These are phyloP conservation scores for Phaenicophaeus curvirostris DNA, from an alignment of 2,797 vertebrate species.

Conservation along the genomic window DNA sequence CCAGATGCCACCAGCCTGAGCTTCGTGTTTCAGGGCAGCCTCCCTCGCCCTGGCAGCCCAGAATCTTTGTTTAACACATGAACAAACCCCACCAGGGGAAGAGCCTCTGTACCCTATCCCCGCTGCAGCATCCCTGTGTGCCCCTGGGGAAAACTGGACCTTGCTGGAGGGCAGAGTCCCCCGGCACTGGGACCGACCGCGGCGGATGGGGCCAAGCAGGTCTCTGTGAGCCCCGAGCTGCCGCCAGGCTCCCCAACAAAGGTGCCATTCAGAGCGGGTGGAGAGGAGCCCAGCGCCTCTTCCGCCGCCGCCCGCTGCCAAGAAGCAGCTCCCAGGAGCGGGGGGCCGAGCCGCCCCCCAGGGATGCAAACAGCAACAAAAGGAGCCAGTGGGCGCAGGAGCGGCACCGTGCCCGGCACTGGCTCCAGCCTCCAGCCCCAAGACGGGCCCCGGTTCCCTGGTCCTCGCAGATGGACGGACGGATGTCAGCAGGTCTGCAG, in stretches of 20 bases:
- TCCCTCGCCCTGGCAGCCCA: not conserved
- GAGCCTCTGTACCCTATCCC: not conserved
- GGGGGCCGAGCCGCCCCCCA: conserved; percentile 9
- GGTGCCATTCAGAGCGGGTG: conserved; percentile 28
- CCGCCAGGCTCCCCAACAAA: conserved; percentile 54
- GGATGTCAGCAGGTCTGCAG: not conserved
- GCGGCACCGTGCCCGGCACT: not conserved
- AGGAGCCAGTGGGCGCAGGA: not conserved
- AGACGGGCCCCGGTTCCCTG: not conserved
- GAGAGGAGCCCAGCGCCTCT: conserved; percentile 42
- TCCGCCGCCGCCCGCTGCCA: conserved; percentile 15
- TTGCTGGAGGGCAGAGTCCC: not conserved
- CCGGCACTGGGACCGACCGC: not conserved
- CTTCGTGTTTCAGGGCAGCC: not conserved
- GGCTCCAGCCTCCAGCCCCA: not conserved
- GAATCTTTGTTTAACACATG: rapidly evolving
- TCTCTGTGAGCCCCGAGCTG: not conserved
- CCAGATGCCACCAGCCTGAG: not conserved
- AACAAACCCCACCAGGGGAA: not conserved
- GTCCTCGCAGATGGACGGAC: not conserved
- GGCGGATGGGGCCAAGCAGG: not conserved
- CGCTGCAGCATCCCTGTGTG: not conserved
- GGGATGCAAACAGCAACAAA: conserved; percentile 28
- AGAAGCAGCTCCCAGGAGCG: conserved; percentile 34
- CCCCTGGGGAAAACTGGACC: not conserved